These are phyloP conservation scores for Riparia riparia DNA, from an alignment of 2,113 vertebrate genomes.

Conservation along the genomic window DNA sequence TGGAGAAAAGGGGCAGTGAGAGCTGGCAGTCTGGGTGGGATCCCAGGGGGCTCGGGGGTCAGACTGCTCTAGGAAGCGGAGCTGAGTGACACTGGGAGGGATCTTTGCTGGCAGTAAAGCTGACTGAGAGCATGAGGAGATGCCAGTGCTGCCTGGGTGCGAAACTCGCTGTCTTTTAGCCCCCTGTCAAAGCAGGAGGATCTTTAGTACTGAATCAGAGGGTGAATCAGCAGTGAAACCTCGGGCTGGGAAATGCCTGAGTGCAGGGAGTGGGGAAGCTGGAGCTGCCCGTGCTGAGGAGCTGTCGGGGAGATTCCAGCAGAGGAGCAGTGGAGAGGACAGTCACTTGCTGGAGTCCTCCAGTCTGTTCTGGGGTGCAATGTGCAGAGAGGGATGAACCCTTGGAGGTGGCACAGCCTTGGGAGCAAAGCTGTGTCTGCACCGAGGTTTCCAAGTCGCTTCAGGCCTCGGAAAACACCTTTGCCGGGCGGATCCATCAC, in stretches of 20 bases:
- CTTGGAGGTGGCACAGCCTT: not conserved
- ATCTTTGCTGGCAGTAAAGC: not conserved
- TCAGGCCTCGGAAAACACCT: not conserved
- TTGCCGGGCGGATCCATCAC: not conserved
- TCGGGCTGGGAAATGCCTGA: not conserved
- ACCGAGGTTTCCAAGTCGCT: not conserved
- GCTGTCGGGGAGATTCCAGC: not conserved
- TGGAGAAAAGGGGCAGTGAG: not conserved
- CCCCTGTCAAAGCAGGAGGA: not conserved
- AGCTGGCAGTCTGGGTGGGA: not conserved
- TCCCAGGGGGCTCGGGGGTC: not conserved
- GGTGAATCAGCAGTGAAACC: conserved; percentile 12
- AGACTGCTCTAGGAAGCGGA: not conserved
- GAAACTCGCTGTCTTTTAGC: not conserved
- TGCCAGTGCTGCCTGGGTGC: not conserved
- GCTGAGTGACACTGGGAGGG: not conserved
- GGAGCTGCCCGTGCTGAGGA: not conserved
- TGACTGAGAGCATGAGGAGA: not conserved
- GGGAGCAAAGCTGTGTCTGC: not conserved
- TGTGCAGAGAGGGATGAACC: not conserved
- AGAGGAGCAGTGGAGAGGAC: not conserved
- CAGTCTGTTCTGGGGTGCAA: not conserved
- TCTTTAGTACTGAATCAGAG: not conserved
- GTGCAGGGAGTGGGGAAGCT: not conserved
- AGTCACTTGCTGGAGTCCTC: not conserved